Conservation (phyloP, 2,797 vertebrate genomes). For the Phalanger gymnotis region DNA sequence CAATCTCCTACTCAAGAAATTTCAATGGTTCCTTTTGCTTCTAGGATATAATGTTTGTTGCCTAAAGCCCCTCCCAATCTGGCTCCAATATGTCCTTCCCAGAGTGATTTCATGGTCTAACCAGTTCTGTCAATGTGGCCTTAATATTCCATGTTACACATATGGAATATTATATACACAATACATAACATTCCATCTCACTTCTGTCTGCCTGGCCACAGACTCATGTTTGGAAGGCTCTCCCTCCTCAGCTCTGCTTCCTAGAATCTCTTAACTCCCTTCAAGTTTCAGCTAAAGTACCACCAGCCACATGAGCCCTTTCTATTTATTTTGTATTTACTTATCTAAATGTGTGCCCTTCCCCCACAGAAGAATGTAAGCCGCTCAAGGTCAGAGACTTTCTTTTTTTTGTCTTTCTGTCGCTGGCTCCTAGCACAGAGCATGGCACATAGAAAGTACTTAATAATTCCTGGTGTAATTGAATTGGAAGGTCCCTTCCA, state of each 20-base stretch:
- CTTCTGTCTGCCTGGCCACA: neutral
- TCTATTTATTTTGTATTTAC: neutral
- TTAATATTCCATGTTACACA: neutral
- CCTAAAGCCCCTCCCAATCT: neutral
- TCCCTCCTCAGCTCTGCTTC: neutral
- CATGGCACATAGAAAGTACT: neutral
- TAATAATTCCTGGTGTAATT: neutral
- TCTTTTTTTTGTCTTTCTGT: neutral
- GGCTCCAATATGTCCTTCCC: neutral
- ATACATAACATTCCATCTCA: neutral
- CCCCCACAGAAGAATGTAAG: neutral
- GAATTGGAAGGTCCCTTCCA: neutral
- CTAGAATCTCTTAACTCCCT: neutral
- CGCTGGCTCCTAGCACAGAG: neutral
- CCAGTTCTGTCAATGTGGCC: neutral
- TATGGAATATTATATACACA: no score
- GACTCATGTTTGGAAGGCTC: neutral
- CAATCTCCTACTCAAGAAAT: neutral
- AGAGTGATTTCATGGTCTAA: neutral
- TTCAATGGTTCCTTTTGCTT: neutral
- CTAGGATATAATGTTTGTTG: neutral
- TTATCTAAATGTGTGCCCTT: neutral
- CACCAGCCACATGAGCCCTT: neutral
- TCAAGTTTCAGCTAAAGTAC: neutral
- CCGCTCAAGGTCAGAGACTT: neutral